Evolutionary conservation across 1,140 invertebrate species (phyloP).

Genomic region (Idris sp.): DNA sequence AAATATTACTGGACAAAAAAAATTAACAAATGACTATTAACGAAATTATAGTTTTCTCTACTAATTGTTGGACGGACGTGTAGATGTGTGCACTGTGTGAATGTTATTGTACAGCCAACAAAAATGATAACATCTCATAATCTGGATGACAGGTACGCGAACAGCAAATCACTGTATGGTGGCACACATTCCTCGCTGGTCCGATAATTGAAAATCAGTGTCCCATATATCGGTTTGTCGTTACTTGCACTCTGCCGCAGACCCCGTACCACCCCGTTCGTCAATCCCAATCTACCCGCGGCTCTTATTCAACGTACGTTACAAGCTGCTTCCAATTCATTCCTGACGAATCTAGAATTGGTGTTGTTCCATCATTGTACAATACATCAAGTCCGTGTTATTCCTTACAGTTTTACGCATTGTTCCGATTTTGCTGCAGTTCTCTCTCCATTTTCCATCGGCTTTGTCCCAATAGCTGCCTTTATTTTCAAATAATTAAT

Average conservation of each 20-base stretch:
- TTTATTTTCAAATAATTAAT: conserved; percentile 23
- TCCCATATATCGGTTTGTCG: conserved; percentile 73
- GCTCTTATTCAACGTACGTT: conserved; percentile 53
- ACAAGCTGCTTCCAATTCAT: conserved; percentile 59
- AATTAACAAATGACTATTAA: conserved; percentile 50
- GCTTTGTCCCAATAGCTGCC: conserved; percentile 14
- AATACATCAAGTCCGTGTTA: conserved; percentile 42
- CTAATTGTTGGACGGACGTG: conserved; percentile 58
- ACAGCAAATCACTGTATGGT: conserved; percentile 63
- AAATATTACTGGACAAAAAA: too few relatives aligned
- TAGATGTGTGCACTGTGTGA: conserved; percentile 51
- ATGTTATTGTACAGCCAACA: conserved; percentile 58
- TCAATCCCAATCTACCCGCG: conserved; percentile 54
- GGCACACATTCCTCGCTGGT: conserved; percentile 66
- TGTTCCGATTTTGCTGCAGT: not conserved
- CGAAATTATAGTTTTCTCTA: conserved; percentile 23
- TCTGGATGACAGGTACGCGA: conserved; percentile 69
- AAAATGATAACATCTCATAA: conserved; percentile 75
- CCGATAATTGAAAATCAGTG: conserved; percentile 78
- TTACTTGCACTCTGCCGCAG: conserved; percentile 48
- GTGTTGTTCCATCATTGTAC: conserved; percentile 54
- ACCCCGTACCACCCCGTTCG: conserved; percentile 34
- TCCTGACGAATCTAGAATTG: conserved; percentile 54
- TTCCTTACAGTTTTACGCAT: conserved; percentile 30
- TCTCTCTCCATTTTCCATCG: conserved; percentile 8